Evolutionary conservation across 2,888 invertebrate genomes (phyloP), one percentile per base, ranked within the genome.

Genomic region (Pandemis heparana): DNA sequence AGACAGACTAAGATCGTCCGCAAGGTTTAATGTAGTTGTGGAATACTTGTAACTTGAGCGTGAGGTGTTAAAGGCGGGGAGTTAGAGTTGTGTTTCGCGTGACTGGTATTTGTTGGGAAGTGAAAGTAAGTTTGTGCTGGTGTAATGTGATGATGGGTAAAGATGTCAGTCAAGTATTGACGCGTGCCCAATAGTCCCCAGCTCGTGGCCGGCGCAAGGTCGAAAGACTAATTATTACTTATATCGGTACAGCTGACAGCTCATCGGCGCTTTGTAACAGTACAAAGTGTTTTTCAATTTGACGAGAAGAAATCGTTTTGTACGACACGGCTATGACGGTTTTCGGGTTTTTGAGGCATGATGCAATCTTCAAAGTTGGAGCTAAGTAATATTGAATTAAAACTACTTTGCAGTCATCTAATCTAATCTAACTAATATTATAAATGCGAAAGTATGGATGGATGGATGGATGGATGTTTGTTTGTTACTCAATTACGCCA

Each of bases 121-220:
- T 48, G 74, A 71, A 67, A 64, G 73, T 81, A 77, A 79, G 74
- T 79, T 85, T 81, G 85, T 88, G 83, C 84, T 85, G 84, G 84
- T 87, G 85, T 89, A 89, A 91, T 91, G 89, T 85, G 89, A 89
- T 87, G 94, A 92, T 88, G 87, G 89, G 90, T 91, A 85, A 90
- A 94, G 92, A 90, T 88, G 92, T 92, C 92, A 88, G 87, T 92
- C 89, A 90, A 84, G 83, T 87, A 91, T 89, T 91, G 93, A 94
- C 92, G 87, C 92, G 93, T 92, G 94, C 90, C 82, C 88, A 84
- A 89, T 88, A 86, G 85, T 82, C 79, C 80, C 79, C 83, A 84
- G 83, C 82, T 86, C 82, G 84, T 83, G 84, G 48, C 38, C 51
- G 38, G 65, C 32, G 85, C 89, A 84, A 77, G 86, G 87, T 82